Percentiles rank a stretch among this genome's conserved stretches.
phyloP scores from a whole-genome alignment of 2,797 vertebrate species.

The Gymnopithys bicolor region DNA sequence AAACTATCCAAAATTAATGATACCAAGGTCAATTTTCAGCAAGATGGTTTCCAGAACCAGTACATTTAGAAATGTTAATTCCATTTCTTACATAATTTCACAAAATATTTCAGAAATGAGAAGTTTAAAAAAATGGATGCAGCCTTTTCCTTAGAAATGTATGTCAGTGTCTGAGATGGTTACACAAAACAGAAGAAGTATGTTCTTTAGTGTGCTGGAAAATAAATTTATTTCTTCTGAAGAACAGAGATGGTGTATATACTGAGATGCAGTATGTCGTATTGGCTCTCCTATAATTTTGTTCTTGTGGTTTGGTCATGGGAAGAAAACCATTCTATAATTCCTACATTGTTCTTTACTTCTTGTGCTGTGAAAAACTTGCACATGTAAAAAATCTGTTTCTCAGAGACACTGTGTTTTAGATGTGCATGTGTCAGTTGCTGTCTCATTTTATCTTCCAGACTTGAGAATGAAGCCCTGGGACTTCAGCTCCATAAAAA shows the following conservation, averaged over 20 bases:
- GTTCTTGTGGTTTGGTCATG: background rate
- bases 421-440: background rate
- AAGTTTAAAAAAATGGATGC: conserved; percentile 21
- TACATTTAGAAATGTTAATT: background rate
- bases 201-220: background rate
- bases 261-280: background rate
- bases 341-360: background rate
- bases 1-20: background rate
- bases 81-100: conserved; percentile 6
- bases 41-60: background rate
- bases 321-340: background rate
- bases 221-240: conserved; percentile 22
- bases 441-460: background rate
- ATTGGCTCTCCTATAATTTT: background rate
- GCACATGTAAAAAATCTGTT: background rate
- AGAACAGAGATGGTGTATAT: background rate
- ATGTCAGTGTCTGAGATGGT: conserved; percentile 1
- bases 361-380: background rate
- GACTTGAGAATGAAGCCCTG: background rate
- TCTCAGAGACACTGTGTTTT: background rate
- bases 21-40: background rate
- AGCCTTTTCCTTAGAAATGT: conserved; percentile 44
- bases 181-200: conserved; percentile 63
- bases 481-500: background rate
- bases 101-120: conserved; percentile 32